Evolutionary conservation across 2,888 invertebrate species (phyloP).

Genomic region (Osmoderma eremita): DNA sequence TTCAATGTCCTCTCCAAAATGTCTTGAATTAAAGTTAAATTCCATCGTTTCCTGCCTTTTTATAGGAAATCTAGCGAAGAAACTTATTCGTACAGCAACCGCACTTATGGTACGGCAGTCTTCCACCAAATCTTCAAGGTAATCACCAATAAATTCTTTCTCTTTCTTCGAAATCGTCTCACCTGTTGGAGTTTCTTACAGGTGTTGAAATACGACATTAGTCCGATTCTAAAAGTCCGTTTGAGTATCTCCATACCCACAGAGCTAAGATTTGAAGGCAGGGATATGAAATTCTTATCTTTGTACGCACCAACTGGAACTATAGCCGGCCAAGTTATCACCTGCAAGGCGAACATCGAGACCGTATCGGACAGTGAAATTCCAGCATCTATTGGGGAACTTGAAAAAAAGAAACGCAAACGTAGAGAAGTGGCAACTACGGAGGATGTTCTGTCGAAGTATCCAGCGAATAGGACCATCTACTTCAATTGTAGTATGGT

Average conservation of each 20-base stretch:
- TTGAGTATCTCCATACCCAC: constrained; percentile 59
- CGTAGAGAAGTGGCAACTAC: constrained; percentile 5
- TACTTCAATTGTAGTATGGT: constrained; percentile 60
- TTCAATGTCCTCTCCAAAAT: neutral
- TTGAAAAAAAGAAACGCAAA: constrained; percentile 29
- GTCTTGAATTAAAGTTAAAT: too few relatives aligned
- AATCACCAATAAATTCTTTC: neutral
- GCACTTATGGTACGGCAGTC: constrained; percentile 11
- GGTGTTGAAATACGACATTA: constrained; percentile 57
- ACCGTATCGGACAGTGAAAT: constrained; percentile 45
- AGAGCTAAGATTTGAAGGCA: constrained; percentile 41
- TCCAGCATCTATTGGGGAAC: neutral
- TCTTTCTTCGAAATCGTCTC: too few relatives aligned
- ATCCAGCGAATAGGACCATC: constrained; percentile 52
- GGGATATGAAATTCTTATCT: constrained; percentile 47
- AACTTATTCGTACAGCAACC: constrained; percentile 57
- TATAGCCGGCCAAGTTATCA: constrained; percentile 53
- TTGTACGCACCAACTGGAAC: constrained; percentile 49
- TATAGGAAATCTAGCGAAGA: constrained; percentile 60
- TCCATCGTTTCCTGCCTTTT: neutral
- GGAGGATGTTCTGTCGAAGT: constrained; percentile 11
- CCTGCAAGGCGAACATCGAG: constrained; percentile 50
- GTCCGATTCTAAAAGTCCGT: constrained; percentile 59
- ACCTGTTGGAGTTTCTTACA: neutral
- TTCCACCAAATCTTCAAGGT: constrained; percentile 25